Base-by-base conservation (phyloP, 2,888 invertebrate genomes). In the Diaperis boleti region DNA sequence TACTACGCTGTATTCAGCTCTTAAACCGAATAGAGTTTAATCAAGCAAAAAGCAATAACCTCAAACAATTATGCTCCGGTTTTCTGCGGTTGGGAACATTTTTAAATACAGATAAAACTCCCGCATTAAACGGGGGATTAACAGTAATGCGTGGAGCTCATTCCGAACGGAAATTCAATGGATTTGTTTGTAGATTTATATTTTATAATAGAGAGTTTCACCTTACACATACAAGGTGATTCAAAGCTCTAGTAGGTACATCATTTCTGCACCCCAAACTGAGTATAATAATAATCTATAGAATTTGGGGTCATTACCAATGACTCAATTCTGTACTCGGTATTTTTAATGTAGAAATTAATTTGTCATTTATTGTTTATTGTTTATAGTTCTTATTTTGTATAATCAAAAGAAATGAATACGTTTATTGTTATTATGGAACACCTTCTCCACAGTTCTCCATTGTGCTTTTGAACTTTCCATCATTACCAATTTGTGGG, bases 401-500 rank as follows among this genome's bases (percentile, higher is more conserved):
- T n/a, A n/a, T n/a, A n/a, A n/a, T n/a, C n/a, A 39, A 15, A 8
- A 15, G 17, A 13, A 39, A 39, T 39, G 17, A n/a, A n/a, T n/a
- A n/a, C n/a, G n/a, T n/a, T n/a, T n/a, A n/a, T n/a, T n/a, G n/a
- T n/a, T n/a, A n/a, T n/a, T n/a, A n/a, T n/a, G n/a, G n/a, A n/a
- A n/a, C n/a, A n/a, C n/a, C n/a, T n/a, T n/a, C n/a, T n/a, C n/a
- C n/a, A n/a, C n/a, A n/a, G n/a, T n/a, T n/a, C n/a, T n/a, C 15
- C 15, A 39, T 8, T 39, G 15, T 17, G 41, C 20, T 42, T 42
- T 11, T 10, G 18, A 8, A 17, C 11, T 8, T 20, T 44, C 44
- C 20, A 17, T 18, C 33, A 35, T 49, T 33, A 49, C 7, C 33
- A 50, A 50, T 33, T 37, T 33, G 18, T 35, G 13, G n/a, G 18